Percentiles rank a stretch among this genome's conserved stretches.
These are phyloP conservation scores for Nasonia giraulti DNA, from an alignment of 1,140 invertebrate species.

Conservation along the genomic window DNA sequence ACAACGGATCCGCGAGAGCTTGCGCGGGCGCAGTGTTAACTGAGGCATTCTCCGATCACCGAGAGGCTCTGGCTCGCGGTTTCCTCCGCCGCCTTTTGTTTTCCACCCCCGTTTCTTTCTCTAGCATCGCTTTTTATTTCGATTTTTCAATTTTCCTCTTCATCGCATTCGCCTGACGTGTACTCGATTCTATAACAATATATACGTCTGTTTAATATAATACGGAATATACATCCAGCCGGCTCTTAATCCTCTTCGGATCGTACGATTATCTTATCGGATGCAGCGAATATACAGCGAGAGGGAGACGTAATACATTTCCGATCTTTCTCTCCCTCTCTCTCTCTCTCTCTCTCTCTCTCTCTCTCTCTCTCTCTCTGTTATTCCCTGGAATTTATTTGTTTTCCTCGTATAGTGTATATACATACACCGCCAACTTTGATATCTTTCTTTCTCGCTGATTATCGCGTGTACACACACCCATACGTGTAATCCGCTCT, in stretches of 20 bases:
- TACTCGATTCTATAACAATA: background rate
- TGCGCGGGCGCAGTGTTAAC: background rate
- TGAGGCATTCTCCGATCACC: constrained; percentile 19
- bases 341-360: too few relatives aligned
- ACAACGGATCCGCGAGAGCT: constrained; percentile 1
- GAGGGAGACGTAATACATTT: constrained; percentile 14
- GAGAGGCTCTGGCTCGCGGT: background rate
- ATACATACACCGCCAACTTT: constrained; percentile 1
- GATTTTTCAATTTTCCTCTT: constrained; percentile 51
- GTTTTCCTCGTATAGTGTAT: background rate
- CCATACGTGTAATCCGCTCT: background rate
- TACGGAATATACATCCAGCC: background rate
- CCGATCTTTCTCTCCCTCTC: too few relatives aligned
- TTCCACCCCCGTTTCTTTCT: background rate
- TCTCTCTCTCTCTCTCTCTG: background rate
- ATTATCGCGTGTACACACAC: background rate
- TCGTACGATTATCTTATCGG: constrained; percentile 28
- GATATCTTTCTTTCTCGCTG: background rate
- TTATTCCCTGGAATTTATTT: background rate
- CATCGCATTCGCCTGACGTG: background rate
- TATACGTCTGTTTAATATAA: background rate
- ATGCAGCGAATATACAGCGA: background rate
- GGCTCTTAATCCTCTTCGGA: background rate
- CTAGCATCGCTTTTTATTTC: background rate
- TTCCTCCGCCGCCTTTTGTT: background rate